Base-by-base conservation (phyloP, 2,888 invertebrate species). In the Eristalinus aeneus region DNA sequence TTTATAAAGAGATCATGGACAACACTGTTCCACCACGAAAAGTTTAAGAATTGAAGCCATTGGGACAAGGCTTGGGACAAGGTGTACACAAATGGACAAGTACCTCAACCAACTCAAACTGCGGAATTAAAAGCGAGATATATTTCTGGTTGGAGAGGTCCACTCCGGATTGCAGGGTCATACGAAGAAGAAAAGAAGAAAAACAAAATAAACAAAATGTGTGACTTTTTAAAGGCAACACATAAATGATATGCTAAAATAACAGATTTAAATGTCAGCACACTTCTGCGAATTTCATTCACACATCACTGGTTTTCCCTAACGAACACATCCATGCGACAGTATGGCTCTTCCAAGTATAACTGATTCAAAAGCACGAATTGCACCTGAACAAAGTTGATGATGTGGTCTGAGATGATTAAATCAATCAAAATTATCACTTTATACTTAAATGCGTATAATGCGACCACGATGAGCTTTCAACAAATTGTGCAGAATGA, bases 371-470 rank as follows among this genome's bases (percentile, higher is more conserved):
- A 53, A 53, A n/a, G 5, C 53, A 53, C 53, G 6, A 53, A 53
- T 8, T 10, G 27, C n/a, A 36, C 12, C 4, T 58, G 58, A 56
- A 58, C 4, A 20, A 58, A 31, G 3, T 46, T 16, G 58, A 60
- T 60, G 71, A 71, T 46, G 31, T 71, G 31, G 60, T 71, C 60
- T 27, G 10, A 34, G 11, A 12, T 71, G 39, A 60, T 60, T 69
- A 27, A 5, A 67, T 54, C 22, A 67, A 54, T 31, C 20, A 53
- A 16, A 6, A 60, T 69, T 69, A 69, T 36, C 69, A 39, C 9
- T 16, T 23, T 23, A 23, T 36, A 27, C 23, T 16, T 39, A 71
- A 71, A 60, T 60, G 16, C 27, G 16, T 71, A 27, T 71, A 68
- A 22, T 20, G n/a, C 3, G 27, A 4, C 22, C 36, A 36, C 10